Evolutionary conservation across 2,888 invertebrate species (phyloP), one percentile per base, ranked within the genome.

Genomic region (Dichetophora obliterata): DNA sequence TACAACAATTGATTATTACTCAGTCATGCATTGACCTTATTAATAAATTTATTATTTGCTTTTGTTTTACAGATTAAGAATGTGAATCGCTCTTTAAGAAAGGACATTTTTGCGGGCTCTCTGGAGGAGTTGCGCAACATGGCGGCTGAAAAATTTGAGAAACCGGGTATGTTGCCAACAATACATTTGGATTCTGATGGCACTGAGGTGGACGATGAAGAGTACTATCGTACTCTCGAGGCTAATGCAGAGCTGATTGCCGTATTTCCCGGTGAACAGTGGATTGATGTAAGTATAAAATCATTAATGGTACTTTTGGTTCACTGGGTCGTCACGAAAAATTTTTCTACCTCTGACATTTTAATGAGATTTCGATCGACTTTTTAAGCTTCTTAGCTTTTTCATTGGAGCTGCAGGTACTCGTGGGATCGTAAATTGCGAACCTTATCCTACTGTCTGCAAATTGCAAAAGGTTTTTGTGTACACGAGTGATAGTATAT

Each of bases 191-290:
- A 98, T 88, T 94, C 93, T 69, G 98, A 98, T 90, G 98, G 98
- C 48, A 98, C 98, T 0, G 97, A 98, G 91, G 95, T 98, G 70
- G 97, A 98, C 84, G 97, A 98, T 86, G 97, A 98, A 88, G 97
- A 97, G 87, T 98, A 97, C 89, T 98, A 98, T 89, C 94, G 94
- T 68, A 97, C 97, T 3, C 90, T 98, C 80, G 96, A 97, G 84
- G 94, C 94, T 81, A 96, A 98, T 85, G 96, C 96, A 22, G 93
- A 93, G 85, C 91, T 96, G 79, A 96, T 96, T 94, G 92, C 96
- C 70, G 91, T 96, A 72, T 92, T 92, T 80, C 93, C 93, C 8
- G 92, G 92, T 82, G 94, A 96, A 87, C 94, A 93, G 86, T 96
- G 96, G 96, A 90, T 89, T 77, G 90, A 90, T 86, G 90, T 90